phyloP scores from a whole-genome alignment of 2,888 invertebrate genomes.

The Agrotis segetum region DNA sequence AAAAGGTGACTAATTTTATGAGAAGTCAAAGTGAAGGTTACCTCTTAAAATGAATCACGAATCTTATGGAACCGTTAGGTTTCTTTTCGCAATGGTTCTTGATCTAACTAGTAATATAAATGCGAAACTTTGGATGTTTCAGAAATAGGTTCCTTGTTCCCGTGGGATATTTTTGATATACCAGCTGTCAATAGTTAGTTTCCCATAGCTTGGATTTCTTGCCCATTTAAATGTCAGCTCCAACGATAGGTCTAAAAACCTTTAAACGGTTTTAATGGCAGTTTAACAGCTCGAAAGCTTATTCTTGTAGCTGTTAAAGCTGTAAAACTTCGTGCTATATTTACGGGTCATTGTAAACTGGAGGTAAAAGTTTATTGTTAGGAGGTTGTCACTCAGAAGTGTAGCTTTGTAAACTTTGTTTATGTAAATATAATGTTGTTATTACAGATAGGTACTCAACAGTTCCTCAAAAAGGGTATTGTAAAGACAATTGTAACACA shows the following conservation, averaged over 20 bases:
- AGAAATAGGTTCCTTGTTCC: no score
- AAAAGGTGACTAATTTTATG: constrained; percentile 57
- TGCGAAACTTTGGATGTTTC: no score
- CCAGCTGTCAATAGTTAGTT: no score
- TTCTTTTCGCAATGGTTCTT: constrained; percentile 27
- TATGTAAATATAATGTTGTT: neutral
- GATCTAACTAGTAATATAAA: no score
- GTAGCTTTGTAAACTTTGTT: neutral
- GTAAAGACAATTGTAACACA: no score
- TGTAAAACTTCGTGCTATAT: constrained; percentile 44
- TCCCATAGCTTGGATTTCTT: constrained; percentile 11
- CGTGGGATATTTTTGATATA: no score
- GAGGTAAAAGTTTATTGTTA: constrained; percentile 43
- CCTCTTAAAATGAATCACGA: constrained; percentile 43
- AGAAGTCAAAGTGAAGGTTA: constrained; percentile 54
- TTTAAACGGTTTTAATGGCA: constrained; percentile 34
- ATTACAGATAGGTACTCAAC: no score
- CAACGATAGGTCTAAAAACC: constrained; percentile 14
- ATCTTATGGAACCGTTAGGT: constrained; percentile 31
- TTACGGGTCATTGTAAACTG: constrained; percentile 27
- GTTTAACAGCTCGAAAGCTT: constrained; percentile 45
- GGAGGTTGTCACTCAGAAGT: constrained; percentile 33
- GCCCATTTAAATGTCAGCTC: constrained; percentile 5
- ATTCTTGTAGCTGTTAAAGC: constrained; percentile 31
- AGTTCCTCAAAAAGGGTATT: neutral